Evolutionary conservation across 1,140 invertebrate genomes (phyloP), one percentile per base, ranked within the genome.

Genomic region (Dysdera silvatica): DNA sequence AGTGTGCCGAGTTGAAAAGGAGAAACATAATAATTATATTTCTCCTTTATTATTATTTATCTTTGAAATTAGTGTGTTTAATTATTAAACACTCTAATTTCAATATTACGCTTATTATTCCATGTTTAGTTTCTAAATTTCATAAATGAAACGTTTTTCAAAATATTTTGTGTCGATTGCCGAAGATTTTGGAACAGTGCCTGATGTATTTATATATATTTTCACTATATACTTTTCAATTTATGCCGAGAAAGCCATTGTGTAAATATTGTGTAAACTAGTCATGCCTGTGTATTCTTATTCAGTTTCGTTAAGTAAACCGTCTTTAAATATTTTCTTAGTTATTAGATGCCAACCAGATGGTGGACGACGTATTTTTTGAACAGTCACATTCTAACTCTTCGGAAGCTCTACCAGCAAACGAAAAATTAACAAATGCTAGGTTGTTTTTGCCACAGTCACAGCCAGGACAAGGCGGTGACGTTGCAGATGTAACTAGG

Each of bases 301-400:
- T n/a, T n/a, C n/a, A n/a, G n/a, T 14, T 45, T 10, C 12, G 43
- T 47, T 47, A n/a, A n/a, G 10, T 47, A n/a, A 47, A n/a, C 18
- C 10, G 31, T 53, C n/a, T 55, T 23, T 24, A 14, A 26, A 23
- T 60, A 47, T 65, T 18, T 49, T 29, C 56, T 20, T 45, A 68
- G 69, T 55, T 63, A 7, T 65, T 58, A 47, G 55, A 65, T 28
- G 47, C 35, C 47, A 53, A 20, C 53, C 62, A 58, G 20, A 40
- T 65, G 28, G 62, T 58, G 23, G 62, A 65, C 47, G 62, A 65
- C 53, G 62, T 65, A 7, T 65, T 65, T 52, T 65, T 65, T 47
- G 62, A 65, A 20, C 61, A 63, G 16, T 53, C 53, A 54, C 61
- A 41, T 14, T 16, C 61, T 29, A 56, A 47, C 24, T 37, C 61